Conservation (phyloP, 2,113 vertebrate species). For the Aptenodytes patagonicus region DNA sequence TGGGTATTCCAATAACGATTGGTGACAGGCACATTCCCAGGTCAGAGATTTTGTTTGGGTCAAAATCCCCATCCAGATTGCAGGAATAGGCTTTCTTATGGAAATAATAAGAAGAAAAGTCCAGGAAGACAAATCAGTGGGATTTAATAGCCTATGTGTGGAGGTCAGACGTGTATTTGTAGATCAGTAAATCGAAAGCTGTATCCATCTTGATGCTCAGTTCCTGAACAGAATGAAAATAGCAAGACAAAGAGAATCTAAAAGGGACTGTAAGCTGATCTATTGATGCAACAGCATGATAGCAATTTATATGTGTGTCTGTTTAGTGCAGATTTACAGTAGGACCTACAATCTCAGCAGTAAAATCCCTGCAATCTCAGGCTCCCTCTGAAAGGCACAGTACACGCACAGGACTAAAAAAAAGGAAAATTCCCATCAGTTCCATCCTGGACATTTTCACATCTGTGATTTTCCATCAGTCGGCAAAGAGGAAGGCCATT, state of each 20-base stretch:
- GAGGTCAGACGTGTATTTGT: constrained; percentile 19
- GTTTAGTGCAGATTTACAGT: background rate
- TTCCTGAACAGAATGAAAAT: constrained; percentile 57
- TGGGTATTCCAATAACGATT: background rate
- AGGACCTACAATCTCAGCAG: constrained; percentile 1
- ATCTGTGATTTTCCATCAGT: background rate
- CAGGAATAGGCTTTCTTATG: background rate
- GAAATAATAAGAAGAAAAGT: constrained; percentile 6
- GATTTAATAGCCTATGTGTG: background rate
- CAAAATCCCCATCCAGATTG: background rate
- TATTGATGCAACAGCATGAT: constrained; percentile 30
- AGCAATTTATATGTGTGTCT: background rate
- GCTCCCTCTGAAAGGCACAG: background rate
- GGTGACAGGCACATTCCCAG: background rate
- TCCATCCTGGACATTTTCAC: background rate
- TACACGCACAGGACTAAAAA: background rate
- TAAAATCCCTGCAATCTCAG: background rate
- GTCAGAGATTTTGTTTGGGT: background rate
- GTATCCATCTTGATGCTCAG: constrained; percentile 19
- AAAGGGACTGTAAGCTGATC: constrained; percentile 39
- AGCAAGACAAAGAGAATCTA: constrained; percentile 28
- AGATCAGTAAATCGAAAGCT: constrained; percentile 20
- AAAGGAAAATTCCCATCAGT: background rate
- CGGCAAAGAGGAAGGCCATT: constrained; percentile 17
- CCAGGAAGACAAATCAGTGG: background rate